phyloP scores from a whole-genome alignment of 1,140 invertebrate species.

The Drosophila ironensis region DNA sequence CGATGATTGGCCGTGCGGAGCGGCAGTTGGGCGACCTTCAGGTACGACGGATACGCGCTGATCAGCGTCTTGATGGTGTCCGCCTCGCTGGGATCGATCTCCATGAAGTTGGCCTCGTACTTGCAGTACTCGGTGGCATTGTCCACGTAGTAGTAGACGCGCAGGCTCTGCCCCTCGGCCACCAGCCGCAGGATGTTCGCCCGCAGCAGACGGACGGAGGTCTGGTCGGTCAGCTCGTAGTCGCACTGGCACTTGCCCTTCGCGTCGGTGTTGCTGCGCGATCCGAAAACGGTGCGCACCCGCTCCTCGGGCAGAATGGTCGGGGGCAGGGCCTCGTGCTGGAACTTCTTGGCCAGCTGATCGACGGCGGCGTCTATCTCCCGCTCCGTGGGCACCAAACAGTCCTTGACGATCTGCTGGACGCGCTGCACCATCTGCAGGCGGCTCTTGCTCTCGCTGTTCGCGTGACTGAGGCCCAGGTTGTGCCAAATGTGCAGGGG shows the following conservation, averaged over 20 bases:
- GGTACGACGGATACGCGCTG: slow-evolving; percentile 89
- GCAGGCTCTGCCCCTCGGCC: slow-evolving; percentile 84
- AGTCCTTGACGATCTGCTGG: slow-evolving; percentile 81
- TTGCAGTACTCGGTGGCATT: slow-evolving; percentile 93
- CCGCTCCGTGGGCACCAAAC: slow-evolving; percentile 82
- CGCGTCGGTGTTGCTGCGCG: slow-evolving; percentile 87
- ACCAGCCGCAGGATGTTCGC: slow-evolving; percentile 89
- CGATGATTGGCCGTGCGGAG: slow-evolving; percentile 85
- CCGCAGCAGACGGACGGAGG: slow-evolving; percentile 87
- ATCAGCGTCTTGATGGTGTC: slow-evolving; percentile 89
- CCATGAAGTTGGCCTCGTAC: slow-evolving; percentile 89
- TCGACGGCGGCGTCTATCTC: slow-evolving; percentile 93
- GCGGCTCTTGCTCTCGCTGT: slow-evolving; percentile 82
- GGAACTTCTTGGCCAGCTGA: slow-evolving; percentile 90
- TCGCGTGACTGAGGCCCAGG: slow-evolving; percentile 87
- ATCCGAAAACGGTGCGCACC: slow-evolving; percentile 86
- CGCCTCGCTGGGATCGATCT: slow-evolving; percentile 86
- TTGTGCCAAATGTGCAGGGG: slow-evolving; percentile 90
- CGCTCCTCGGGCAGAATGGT: slow-evolving; percentile 86
- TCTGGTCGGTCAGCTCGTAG: slow-evolving; percentile 87
- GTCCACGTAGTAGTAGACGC: slow-evolving; percentile 91
- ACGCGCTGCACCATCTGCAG: slow-evolving; percentile 84
- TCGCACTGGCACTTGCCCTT: slow-evolving; percentile 85
- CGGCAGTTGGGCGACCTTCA: slow-evolving; percentile 88
- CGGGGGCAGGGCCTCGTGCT: slow-evolving; percentile 95